A percentile compares a stretch with the other conserved stretches of the same genome.
phyloP scores from a whole-genome alignment of 2,113 vertebrate genomes.

The Origma solitaria region DNA sequence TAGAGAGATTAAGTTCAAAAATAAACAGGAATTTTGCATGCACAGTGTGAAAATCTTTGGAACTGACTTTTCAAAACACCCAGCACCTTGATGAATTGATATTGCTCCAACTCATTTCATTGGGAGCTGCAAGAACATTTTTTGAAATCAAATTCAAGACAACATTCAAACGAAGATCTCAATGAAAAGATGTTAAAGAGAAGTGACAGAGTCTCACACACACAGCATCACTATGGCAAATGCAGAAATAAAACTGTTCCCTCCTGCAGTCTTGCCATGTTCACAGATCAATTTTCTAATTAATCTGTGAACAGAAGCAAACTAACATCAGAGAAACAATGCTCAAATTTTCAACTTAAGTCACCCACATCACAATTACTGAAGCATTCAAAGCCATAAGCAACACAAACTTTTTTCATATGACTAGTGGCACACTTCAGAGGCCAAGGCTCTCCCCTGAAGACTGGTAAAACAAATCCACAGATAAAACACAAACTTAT shows the following conservation, averaged over 20 bases:
- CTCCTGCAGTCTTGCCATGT: neutral
- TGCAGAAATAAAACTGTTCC: neutral
- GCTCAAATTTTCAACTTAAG: neutral
- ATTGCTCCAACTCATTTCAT: neutral
- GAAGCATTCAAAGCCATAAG: neutral
- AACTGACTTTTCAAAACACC: neutral
- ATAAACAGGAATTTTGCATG: neutral
- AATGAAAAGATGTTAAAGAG: neutral
- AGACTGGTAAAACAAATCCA: neutral
- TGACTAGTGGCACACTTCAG: fast-evolving
- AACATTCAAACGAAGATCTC: neutral
- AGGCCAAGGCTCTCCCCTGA: neutral
- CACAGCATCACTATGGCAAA: neutral
- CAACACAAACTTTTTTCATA: neutral
- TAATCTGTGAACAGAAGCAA: neutral
- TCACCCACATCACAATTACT: neutral
- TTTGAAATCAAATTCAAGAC: neutral
- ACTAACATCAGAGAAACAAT: neutral
- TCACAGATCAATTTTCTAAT: neutral
- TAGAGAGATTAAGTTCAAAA: neutral
- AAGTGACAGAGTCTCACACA: neutral
- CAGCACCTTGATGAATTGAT: neutral
- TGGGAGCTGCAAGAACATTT: neutral
- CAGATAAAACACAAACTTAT: neutral
- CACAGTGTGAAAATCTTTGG: neutral